phyloP scores from a whole-genome alignment of 2,888 invertebrate genomes.

The Hirtodrosophila trivittata region DNA sequence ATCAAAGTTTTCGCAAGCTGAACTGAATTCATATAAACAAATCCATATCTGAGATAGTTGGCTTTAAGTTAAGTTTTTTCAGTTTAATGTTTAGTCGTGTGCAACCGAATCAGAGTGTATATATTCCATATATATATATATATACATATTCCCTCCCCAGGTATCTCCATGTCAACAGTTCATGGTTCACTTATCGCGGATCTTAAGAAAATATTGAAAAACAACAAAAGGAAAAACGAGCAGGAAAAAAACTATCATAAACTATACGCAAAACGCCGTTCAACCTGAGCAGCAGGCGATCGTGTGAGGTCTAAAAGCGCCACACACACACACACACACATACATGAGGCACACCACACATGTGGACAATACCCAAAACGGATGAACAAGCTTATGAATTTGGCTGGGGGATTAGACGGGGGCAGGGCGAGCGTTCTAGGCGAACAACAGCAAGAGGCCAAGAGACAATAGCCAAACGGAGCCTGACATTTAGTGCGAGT shows the following conservation, averaged over 20 bases:
- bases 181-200: slow-evolving; percentile 49
- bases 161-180: slow-evolving; percentile 25
- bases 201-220: slow-evolving; percentile 36
- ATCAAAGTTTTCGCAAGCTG: too few relatives aligned
- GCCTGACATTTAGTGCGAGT: slow-evolving; percentile 27
- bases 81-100: too few relatives aligned
- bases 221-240: slow-evolving; percentile 16
- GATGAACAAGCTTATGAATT: slow-evolving; percentile 59
- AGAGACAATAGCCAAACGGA: slow-evolving; percentile 43
- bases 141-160: slow-evolving; percentile 14
- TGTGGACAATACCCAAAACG: slow-evolving; percentile 56
- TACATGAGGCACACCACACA: slow-evolving; percentile 8
- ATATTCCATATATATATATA: too few relatives aligned
- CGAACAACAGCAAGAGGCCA: slow-evolving; percentile 12
- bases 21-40: too few relatives aligned
- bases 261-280: slow-evolving; percentile 65
- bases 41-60: too few relatives aligned
- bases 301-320: slow-evolving; percentile 66
- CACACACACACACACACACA: slow-evolving; percentile 11
- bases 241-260: slow-evolving; percentile 46
- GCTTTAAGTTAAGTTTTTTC: too few relatives aligned
- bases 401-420: slow-evolving; percentile 41
- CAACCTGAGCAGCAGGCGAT: slow-evolving; percentile 58
- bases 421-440: slow-evolving; percentile 46
- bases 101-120: too few relatives aligned